Conservation (phyloP, 2,797 vertebrate species). For the Sebastes matsubarae region DNA sequence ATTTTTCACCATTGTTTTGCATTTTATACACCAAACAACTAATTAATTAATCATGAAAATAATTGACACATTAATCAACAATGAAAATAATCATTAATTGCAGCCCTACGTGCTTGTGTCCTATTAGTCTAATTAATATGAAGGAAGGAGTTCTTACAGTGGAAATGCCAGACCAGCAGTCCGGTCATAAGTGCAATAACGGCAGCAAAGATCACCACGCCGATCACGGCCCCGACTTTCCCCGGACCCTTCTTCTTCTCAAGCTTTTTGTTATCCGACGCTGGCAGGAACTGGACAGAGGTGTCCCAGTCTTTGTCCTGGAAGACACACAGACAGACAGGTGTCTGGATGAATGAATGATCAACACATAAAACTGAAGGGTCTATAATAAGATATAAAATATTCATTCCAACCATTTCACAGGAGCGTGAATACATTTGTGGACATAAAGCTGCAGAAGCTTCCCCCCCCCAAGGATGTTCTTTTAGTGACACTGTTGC, state of each 20-base stretch:
- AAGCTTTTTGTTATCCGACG: slow-evolving; percentile 86
- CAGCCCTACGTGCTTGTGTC: neutral
- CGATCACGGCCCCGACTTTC: slow-evolving; percentile 72
- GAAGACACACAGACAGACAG: slow-evolving; percentile 61
- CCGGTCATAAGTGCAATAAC: slow-evolving; percentile 82
- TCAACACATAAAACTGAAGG: neutral
- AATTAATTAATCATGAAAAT: no score
- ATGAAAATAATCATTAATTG: no score
- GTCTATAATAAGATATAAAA: neutral
- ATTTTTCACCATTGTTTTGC: no score
- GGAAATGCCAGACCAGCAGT: slow-evolving; percentile 95
- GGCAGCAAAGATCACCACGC: slow-evolving; percentile 64
- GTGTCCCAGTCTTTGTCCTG: slow-evolving; percentile 81
- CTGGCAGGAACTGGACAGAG: slow-evolving; percentile 90
- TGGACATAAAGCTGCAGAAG: neutral
- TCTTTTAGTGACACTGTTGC: neutral
- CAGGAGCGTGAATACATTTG: neutral
- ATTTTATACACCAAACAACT: no score
- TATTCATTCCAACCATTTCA: neutral
- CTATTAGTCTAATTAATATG: neutral
- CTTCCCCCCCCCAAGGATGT: accelerated
- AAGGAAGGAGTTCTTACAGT: slow-evolving; percentile 85
- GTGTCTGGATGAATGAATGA: neutral
- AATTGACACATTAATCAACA: no score
- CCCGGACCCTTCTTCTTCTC: slow-evolving; percentile 86